phyloP scores from a whole-genome alignment of 2,113 vertebrate genomes.

The Neolamprologus tretocephalus region DNA sequence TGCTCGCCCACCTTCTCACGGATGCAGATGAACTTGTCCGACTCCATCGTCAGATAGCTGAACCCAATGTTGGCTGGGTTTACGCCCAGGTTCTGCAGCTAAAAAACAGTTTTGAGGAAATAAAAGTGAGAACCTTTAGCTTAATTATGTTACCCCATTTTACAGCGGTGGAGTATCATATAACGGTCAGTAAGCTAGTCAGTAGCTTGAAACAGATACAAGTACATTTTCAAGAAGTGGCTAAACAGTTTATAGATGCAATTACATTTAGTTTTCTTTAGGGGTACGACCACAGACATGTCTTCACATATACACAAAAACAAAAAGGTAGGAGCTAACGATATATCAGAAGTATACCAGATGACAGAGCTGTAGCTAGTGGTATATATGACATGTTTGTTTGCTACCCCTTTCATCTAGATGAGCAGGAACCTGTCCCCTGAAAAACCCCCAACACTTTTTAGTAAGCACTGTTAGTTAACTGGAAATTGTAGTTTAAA shows the following conservation, averaged over 20 bases:
- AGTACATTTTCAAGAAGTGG: not conserved
- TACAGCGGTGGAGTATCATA: not conserved
- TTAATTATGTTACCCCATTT: not conserved
- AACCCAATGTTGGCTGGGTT: conserved; percentile 88
- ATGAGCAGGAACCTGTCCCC: not conserved
- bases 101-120: not conserved
- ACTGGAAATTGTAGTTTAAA: not conserved
- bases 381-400: fast-evolving
- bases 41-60: conserved; percentile 93
- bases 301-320: not conserved
- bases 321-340: not conserved
- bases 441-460: not conserved
- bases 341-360: not conserved
- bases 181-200: not conserved
- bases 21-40: conserved; percentile 91
- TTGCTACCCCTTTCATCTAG: not conserved
- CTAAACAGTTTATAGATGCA: not conserved
- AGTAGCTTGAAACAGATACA: not conserved
- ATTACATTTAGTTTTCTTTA: not conserved
- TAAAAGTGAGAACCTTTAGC: not conserved
- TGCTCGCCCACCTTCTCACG: conserved; percentile 88
- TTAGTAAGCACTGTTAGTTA: not conserved
- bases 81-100: conserved; percentile 90
- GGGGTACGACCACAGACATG: not conserved
- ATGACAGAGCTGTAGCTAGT: not conserved